Conservation (phyloP, 2,888 invertebrate species). For the Stenurella melanura region DNA sequence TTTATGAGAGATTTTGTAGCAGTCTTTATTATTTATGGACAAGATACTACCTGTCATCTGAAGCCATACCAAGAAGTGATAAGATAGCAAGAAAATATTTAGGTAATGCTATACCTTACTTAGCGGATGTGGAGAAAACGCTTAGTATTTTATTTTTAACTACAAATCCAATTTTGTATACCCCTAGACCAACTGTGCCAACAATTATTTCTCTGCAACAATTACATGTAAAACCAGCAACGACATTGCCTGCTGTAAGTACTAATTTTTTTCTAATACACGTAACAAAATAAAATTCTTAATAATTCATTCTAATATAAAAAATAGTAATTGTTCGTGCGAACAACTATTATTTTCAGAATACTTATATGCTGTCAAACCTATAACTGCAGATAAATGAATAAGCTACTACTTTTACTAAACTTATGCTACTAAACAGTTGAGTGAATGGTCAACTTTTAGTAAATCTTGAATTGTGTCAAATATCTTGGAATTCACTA, state of each 20-base stretch:
- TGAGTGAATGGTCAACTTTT: no score
- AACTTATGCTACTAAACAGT: no score
- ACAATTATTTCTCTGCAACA: slow-evolving; percentile 64
- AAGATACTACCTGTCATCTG: slow-evolving; percentile 58
- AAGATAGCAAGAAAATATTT: slow-evolving; percentile 65
- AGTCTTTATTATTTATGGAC: slow-evolving; percentile 62
- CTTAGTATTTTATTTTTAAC: slow-evolving; percentile 66
- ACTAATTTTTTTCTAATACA: not conserved
- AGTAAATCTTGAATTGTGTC: no score
- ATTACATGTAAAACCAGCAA: slow-evolving; percentile 62
- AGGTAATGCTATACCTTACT: slow-evolving; percentile 66
- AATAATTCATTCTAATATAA: no score
- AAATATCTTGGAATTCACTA: no score
- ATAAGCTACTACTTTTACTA: no score
- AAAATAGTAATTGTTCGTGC: no score
- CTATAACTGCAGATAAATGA: no score
- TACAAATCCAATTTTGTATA: slow-evolving; percentile 66
- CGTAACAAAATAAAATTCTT: no score
- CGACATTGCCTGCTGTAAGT: slow-evolving; percentile 65
- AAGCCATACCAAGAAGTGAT: slow-evolving; percentile 62
- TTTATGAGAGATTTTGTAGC: slow-evolving; percentile 68
- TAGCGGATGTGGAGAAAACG: slow-evolving; percentile 66
- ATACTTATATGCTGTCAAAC: no score
- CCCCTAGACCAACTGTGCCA: slow-evolving; percentile 65
- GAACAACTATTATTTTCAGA: no score